Base-by-base conservation (phyloP, 2,888 invertebrate genomes). In the Drosophila paucipuncta region DNA sequence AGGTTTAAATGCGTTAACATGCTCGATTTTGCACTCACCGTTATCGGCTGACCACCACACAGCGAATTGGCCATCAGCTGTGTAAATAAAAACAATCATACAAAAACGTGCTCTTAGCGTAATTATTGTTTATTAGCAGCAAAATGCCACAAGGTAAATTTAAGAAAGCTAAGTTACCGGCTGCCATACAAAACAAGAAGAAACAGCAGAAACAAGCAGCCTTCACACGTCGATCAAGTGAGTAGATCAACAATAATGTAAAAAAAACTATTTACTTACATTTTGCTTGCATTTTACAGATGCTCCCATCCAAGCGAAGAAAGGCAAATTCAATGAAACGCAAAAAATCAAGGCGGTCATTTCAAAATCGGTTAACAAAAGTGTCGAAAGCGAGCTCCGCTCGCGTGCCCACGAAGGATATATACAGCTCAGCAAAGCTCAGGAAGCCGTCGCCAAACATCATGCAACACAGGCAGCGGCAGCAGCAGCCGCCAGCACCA, bases 71-170 rank as follows among this genome's bases (percentile, higher is more conserved):
- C 2, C 1, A 47, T 30, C 73, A 82, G 78, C 82, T 82, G 82
- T 78, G 78, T 49, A 22, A 2, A 10, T 41, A n/a, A 61, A 61
- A 47, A 58, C 69, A 53, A 63, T 35, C 50, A 11, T 7, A n/a
- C 2, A 49, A 78, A 61, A 81, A 81, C 78, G 78, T 78, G 78
- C 62, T 61, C 39, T 9, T 35, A 28, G 55, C n/a, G 37, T 31
- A 22, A 1, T 47, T 63, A 4, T 53, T 53, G 16, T 53, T 43
- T 39, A 11, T 61, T 33, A 33, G 5, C 18, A 57, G 10, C n/a
- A 65, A 41, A 33, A 95, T 95, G 95, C 94, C 94, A 0, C 95
- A 95, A 91, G 95, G 95, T 75, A 95, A 95, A 88, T 92, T 95
- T 67, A 95, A 95, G 91, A 95, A 95, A 87, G 84, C 94, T 0